Evolutionary conservation across 2,888 invertebrate species (phyloP).

Genomic region (Odontocerum albicorne): DNA sequence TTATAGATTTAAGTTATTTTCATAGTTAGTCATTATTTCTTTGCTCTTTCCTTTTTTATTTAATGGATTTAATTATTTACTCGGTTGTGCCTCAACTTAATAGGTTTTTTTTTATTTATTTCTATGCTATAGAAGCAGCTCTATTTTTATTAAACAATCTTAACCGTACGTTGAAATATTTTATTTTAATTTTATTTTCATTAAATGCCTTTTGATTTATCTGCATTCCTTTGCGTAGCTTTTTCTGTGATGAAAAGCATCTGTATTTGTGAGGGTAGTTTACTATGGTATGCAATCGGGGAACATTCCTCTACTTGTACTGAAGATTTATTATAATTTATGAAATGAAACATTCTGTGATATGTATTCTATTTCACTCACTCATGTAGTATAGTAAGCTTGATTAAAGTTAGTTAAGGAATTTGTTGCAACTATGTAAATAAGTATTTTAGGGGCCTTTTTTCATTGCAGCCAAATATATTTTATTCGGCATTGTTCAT

Average conservation of each 20-base stretch:
- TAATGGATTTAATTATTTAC: too few relatives aligned
- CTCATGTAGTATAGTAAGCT: slow-evolving; percentile 22
- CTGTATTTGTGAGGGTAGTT: slow-evolving; percentile 1
- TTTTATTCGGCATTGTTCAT: too few relatives aligned
- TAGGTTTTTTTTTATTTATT: too few relatives aligned
- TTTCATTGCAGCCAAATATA: background rate
- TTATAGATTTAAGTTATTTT: too few relatives aligned
- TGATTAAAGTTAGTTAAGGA: background rate
- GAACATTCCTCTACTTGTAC: slow-evolving; percentile 9
- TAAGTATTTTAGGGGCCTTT: slow-evolving; percentile 1
- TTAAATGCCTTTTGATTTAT: too few relatives aligned
- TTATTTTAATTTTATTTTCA: too few relatives aligned
- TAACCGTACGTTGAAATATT: too few relatives aligned
- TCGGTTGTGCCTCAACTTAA: too few relatives aligned
- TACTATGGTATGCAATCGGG: background rate
- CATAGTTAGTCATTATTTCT: too few relatives aligned
- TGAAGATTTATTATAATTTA: slow-evolving; percentile 21
- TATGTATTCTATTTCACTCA: slow-evolving; percentile 36
- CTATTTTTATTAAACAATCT: too few relatives aligned
- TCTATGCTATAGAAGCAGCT: too few relatives aligned
- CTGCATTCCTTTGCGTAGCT: slow-evolving; percentile 9
- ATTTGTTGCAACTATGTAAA: slow-evolving; percentile 14
- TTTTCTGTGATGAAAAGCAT: slow-evolving; percentile 11
- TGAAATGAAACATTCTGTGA: slow-evolving; percentile 36
- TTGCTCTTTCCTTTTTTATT: too few relatives aligned